These are phyloP conservation scores for Tolypeutes matacus DNA, from an alignment of 2,797 vertebrate species.

Conservation along the genomic window DNA sequence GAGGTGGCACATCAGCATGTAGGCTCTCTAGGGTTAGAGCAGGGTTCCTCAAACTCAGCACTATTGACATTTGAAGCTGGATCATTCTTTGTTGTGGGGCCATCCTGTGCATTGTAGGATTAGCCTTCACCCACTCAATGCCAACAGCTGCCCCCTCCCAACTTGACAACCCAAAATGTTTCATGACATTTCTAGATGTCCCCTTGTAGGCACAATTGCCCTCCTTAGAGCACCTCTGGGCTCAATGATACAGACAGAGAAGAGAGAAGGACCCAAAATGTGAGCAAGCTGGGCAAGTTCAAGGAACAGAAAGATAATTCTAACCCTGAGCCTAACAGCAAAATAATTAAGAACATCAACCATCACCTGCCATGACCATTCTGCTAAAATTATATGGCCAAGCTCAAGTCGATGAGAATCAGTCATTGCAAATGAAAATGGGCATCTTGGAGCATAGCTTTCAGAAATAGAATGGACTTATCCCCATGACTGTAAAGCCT, in stretches of 20 bases:
- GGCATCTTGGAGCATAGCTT: neutral
- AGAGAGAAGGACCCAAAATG: accelerated
- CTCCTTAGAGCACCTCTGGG: neutral
- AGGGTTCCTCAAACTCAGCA: neutral
- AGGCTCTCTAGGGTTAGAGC: too few species aligned
- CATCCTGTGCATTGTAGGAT: too few species aligned
- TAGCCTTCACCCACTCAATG: neutral
- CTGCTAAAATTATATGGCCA: neutral
- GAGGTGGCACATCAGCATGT: too few species aligned
- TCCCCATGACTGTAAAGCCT: neutral
- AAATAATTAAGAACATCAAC: neutral
- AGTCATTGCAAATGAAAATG: neutral
- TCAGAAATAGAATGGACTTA: neutral
- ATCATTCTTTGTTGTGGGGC: neutral
- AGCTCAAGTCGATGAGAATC: neutral
- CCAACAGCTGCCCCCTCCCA: neutral
- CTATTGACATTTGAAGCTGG: neutral
- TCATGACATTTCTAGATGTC: neutral
- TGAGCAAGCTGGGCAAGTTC: neutral
- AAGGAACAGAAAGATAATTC: neutral
- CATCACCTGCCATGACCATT: too few species aligned
- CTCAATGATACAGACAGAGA: too few species aligned
- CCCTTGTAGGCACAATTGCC: neutral
- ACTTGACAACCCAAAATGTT: neutral
- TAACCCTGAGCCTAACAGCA: neutral